These are phyloP conservation scores for Erithacus rubecula DNA, from an alignment of 2,797 vertebrate species.

Conservation along the genomic window DNA sequence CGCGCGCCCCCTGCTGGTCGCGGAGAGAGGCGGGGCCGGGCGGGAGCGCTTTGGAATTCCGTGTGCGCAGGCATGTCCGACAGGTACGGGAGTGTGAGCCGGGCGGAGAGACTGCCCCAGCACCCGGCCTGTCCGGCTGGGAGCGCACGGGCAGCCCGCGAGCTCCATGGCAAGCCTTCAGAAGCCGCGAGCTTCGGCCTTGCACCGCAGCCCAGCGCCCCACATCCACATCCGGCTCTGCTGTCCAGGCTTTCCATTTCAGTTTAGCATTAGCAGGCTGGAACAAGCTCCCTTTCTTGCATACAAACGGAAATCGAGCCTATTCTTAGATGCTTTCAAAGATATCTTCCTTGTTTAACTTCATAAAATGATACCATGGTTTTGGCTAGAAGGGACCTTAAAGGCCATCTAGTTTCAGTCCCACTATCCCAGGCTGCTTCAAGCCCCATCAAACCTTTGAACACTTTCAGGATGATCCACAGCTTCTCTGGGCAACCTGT, in stretches of 20 bases:
- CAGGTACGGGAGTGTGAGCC: fast-evolving
- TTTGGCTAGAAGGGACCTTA: not conserved
- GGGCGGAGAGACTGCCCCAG: not conserved
- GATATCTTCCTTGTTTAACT: not conserved
- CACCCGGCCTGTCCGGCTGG: fast-evolving
- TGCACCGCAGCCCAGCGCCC: not conserved
- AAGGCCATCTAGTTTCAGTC: not conserved
- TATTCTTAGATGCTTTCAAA: not conserved
- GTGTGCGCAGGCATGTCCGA: fast-evolving
- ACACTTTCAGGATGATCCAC: not conserved
- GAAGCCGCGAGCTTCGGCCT: not conserved
- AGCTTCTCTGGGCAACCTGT: not conserved
- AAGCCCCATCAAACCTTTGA: not conserved
- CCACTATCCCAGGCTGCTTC: not conserved
- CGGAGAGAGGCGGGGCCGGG: not conserved
- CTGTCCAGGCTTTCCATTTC: fast-evolving
- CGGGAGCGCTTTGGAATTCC: too few relatives aligned
- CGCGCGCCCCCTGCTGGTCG: not conserved
- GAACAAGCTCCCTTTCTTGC: not conserved
- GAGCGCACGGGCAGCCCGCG: fast-evolving
- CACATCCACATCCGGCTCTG: fast-evolving
- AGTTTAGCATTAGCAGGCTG: too few relatives aligned
- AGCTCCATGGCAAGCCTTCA: fast-evolving
- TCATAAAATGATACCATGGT: not conserved
- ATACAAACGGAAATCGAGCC: fast-evolving